Percentiles rank a stretch among this genome's conserved stretches.
These are phyloP conservation scores for Oeneis ivallda DNA, from an alignment of 2,888 invertebrate species.

Conservation along the genomic window DNA sequence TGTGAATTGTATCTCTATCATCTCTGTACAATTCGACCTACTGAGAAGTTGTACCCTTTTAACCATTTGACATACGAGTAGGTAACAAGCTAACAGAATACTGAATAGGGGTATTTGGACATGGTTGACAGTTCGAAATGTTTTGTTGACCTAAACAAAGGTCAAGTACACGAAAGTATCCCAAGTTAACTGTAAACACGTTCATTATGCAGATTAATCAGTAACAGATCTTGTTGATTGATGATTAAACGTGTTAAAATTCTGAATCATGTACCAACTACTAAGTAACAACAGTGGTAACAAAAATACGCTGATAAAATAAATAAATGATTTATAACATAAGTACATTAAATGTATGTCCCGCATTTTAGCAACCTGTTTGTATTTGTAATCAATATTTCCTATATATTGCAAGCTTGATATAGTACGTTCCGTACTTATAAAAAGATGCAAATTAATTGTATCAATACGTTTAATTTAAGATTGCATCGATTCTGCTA, in stretches of 20 bases:
- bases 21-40: not conserved
- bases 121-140: conserved; percentile 9
- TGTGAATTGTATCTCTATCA: not conserved
- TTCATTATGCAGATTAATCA: conserved; percentile 11
- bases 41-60: not conserved
- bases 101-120: conserved; percentile 7
- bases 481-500: not conserved
- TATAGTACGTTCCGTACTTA: not conserved
- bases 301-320: not conserved
- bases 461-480: not conserved
- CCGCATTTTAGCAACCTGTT: not conserved
- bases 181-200: not conserved
- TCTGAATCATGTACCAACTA: conserved; percentile 3
- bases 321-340: conserved; percentile 2
- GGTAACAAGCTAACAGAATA: conserved; percentile 8
- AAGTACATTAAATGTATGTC: not conserved
- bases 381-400: not conserved
- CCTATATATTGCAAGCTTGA: not conserved
- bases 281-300: not conserved
- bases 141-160: conserved; percentile 9
- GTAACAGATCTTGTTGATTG: conserved; percentile 11
- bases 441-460: not conserved
- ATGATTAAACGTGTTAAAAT: conserved; percentile 3
- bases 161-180: conserved; percentile 7
- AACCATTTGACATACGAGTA: not conserved